Percentiles rank a stretch among this genome's conserved stretches.
phyloP scores from a whole-genome alignment of 2,888 invertebrate genomes.

The Stomorhina lunata region DNA sequence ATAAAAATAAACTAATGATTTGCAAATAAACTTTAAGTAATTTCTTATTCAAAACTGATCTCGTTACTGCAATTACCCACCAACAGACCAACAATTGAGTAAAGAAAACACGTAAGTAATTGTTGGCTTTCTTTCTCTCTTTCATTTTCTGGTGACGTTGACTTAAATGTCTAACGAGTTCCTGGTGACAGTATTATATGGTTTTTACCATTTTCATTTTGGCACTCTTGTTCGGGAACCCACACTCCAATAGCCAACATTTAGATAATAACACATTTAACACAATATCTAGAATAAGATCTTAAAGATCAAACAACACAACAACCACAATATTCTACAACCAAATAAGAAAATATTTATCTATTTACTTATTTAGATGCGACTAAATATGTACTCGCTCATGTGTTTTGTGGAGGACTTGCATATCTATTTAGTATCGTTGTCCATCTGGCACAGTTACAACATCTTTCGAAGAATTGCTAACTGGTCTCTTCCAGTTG shows the following conservation, averaged over 20 bases:
- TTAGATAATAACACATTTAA: slow-evolving; percentile 39
- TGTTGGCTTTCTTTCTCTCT: neutral
- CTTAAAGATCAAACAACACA: slow-evolving; percentile 42
- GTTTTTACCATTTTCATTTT: neutral
- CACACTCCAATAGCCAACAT: slow-evolving; percentile 24
- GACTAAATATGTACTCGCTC: too few species aligned
- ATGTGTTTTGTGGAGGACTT: too few species aligned
- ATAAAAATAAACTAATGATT: neutral
- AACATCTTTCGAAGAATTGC: neutral
- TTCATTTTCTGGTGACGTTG: neutral
- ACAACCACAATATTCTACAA: neutral
- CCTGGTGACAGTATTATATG: neutral
- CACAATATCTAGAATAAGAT: slow-evolving; percentile 43
- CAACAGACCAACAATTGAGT: too few species aligned
- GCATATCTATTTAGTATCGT: neutral
- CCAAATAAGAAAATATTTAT: neutral
- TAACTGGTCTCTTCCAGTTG: neutral
- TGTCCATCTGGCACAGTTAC: slow-evolving; percentile 27
- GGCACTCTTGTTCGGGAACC: slow-evolving; percentile 1
- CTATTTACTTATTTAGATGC: neutral
- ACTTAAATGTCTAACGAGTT: neutral
- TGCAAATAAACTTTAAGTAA: neutral
- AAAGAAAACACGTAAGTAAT: too few species aligned
- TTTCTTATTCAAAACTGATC: neutral
- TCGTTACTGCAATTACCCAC: neutral